Evolutionary conservation across 1,140 invertebrate species (phyloP), one percentile per base, ranked within the genome.

Genomic region (Sesamia nonagrioides): DNA sequence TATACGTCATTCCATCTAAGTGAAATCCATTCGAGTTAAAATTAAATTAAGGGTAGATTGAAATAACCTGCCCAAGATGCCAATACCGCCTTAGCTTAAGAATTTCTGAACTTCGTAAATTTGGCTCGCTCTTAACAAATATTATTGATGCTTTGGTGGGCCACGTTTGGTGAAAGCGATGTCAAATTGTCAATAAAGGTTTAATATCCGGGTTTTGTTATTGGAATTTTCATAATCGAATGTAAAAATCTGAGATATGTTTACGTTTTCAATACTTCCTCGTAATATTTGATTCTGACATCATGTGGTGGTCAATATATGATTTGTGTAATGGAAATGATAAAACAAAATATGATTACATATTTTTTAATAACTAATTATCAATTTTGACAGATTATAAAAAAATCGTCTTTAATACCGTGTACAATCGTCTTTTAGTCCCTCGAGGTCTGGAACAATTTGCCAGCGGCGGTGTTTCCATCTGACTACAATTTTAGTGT

Each of bases 41-140:
- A 81, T 78, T 81, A 78, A 81, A 81, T 81, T 73, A 78, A 37
- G 60, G 75, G 40, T n/a, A 48, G 80, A 81, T 81, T 81, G 80
- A 81, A 81, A 81, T 81, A 81, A 78, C 76, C 68, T 69, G 80
- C 42, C 52, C 61, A 71, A 58, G 60, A 71, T 71, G 68, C 68
- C 68, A 54, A 66, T 73, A 79, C 45, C 50, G 60, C 4, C 50
- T 37, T 54, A 71, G 68, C 68, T 71, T 54, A 71, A 56, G 48
- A 56, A n/a, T 71, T 71, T 45, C 37, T 50, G 45, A 76, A 61
- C 45, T 76, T 66, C 13, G 48, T 35, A 35, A 69, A 77, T 61
- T 77, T 54, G 66, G 58, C 18, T 63, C 58, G 58, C 52, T 63
- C 15, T 3, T 33, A n/a, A n/a, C 15, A 71, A 54, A 71, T 54